Base-by-base conservation (phyloP, 2,113 vertebrate species). In the Cromileptes altivelis region DNA sequence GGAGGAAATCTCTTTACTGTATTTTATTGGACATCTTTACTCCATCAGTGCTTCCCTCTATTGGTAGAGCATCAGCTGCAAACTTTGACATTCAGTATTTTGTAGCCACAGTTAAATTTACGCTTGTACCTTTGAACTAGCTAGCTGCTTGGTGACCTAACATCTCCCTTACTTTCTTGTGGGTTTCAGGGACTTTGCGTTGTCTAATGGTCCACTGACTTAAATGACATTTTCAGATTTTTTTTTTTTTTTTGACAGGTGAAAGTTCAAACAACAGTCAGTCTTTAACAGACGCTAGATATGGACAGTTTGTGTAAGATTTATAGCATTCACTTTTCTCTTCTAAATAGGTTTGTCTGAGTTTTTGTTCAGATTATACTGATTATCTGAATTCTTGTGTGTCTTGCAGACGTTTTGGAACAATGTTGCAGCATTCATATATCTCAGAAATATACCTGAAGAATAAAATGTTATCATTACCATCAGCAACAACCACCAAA, bases 1-100 rank as follows among this genome's bases (percentile, higher is more conserved):
- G 42, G 30, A 30, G 13, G 25, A 30, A 56, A 65, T 30, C 27
- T 63, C 37, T 70, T 33, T 23, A n/a, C 23, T 58, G 18, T 47
- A 27, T 1, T 61, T 76, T 60, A 50, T 2, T 42, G 55, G 62
- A 69, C 63, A 56, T 68, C 78, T 71, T 68, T 56, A 61, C 30
- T 67, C 62, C 79, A 74, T 82, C 50, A 62, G 0, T 13, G 4
- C 42, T 50, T 67, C 61, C 47, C 53, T 40, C 47, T 47, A 1
- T 25, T 57, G 15, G 17, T 50, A 4, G 56, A 62, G 63, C 1
- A 15, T 18, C 13, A 15, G 40, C 23, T 73, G 40, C 15, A 15
- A 42, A 64, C 40, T 23, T 27, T 56, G 15, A 58, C 23, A 37
- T 37, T 58, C 37, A 40, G n/a, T 11, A 40, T 52, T 47, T 30